Base-by-base conservation (phyloP, 2,888 invertebrate species). In the Drosophila incognita region DNA sequence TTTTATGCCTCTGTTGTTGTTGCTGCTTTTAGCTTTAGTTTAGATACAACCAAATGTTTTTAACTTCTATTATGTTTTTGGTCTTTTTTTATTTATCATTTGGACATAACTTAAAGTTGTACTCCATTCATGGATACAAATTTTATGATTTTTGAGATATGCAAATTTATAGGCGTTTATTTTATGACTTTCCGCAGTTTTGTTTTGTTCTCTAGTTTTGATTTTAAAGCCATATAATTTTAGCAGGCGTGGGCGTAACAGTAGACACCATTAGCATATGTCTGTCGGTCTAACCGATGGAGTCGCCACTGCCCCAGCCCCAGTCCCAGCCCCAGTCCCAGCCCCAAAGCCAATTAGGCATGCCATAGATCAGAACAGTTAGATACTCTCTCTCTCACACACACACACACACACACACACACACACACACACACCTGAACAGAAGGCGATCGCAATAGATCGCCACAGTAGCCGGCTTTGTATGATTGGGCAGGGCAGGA, bases 261-360 rank as follows among this genome's bases (percentile, higher is more conserved):
- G 89, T 63, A 79, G 89, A 79, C 84, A 87, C 79, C 73, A 89
- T 85, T 85, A 81, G 87, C 82, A 85, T 85, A 76, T 49, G 40
- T 15, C 15, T 8, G 46, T 46, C 24, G 73, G 76, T 59, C 36
- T 27, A 38, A 56, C 24, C 67, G 65, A 68, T 57, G 52, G 48
- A 64, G 57, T 29, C 61, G 52, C 27, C 62, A 48, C 27, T 49
- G 5, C 38, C 27, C 46, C 52, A 65, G 2, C 38, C 11, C 33
- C 48, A 21, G 21, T 49, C n/a, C n/a, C n/a, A n/a, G n/a, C n/a
- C n/a, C n/a, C n/a, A 65, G 2, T 49, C 38, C 56, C 67, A 70
- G 59, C 58, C 59, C 61, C 68, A 42, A 70, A 76, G 78, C 87
- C 85, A 89, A 85, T 89, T 89, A 89, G 85, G 75, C 85, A 84